Evolutionary conservation across 1,140 invertebrate species (phyloP), one percentile per base, ranked within the genome.

Genomic region (Drosophila subobscura): DNA sequence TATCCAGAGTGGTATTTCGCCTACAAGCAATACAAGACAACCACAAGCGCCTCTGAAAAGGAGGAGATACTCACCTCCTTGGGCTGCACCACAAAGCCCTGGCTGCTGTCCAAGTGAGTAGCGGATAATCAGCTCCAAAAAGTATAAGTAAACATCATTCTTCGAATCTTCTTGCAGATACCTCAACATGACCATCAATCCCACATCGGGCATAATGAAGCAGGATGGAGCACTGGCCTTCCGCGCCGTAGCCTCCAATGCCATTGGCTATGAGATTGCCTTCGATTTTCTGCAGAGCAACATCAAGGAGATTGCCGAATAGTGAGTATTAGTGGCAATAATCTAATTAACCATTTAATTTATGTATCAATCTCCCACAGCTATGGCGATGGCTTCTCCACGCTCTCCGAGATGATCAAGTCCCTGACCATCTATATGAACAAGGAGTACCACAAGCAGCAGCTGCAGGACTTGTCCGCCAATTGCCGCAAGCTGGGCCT

Each of bases 51-150:
- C 0, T 92, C 93, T 0, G 93, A 95, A 56, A 93, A 94, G 91
- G 92, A 93, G 10, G 91, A 94, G n/a, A 94, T 94, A n/a, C 85
- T 95, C 0, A 88, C 92, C 0, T 92, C 94, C 2, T 91, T 95
- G 1, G 94, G 93, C 2, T 95, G 94, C 77, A 93, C 94, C 4
- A 92, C 59, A 40, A 88, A 94, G 40, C 64, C 80, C 3, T 72
- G 79, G 27, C 79, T 91, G 2, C 60, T 94, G 2, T 67, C 83
- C 12, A 88, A 92, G 94, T 94, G 86, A 92, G 92, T 79, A 8
- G n/a, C 37, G n/a, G 14, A 16, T 6, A 7, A 0, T 33, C 0
- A 12, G n/a, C n/a, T n/a, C n/a, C n/a, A n/a, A n/a, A n/a, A n/a
- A n/a, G n/a, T n/a, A n/a, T n/a, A n/a, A n/a, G n/a, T n/a, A 16